These are phyloP conservation scores for Accipiter cooperii DNA, from an alignment of 2,113 vertebrate species.

Conservation along the genomic window DNA sequence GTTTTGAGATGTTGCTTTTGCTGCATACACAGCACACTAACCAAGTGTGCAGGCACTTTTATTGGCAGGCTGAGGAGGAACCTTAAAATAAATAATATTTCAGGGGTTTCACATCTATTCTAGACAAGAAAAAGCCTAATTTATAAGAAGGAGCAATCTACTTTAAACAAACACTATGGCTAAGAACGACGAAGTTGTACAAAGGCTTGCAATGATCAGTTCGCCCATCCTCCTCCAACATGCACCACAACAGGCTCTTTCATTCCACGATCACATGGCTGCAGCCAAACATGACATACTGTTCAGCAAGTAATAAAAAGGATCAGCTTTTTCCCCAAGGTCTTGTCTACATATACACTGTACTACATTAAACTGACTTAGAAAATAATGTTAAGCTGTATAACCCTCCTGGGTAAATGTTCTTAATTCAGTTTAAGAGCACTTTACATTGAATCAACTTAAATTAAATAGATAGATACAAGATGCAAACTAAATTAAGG, in stretches of 20 bases:
- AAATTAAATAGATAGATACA: constrained; percentile 33
- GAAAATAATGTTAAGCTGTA: constrained; percentile 14
- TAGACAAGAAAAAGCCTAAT: background rate
- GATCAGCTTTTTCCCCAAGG: constrained; percentile 46
- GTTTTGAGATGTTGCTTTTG: background rate
- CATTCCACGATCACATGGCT: background rate
- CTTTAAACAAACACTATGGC: background rate
- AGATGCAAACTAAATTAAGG: constrained; percentile 34
- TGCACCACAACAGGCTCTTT: constrained; percentile 33
- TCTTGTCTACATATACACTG: constrained; percentile 17
- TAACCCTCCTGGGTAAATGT: constrained; percentile 5
- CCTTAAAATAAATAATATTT: background rate
- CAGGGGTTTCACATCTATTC: background rate
- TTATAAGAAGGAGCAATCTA: background rate
- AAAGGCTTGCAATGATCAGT: background rate
- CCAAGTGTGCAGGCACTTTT: background rate
- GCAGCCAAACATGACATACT: constrained; percentile 24
- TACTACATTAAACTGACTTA: constrained; percentile 37
- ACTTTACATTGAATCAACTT: constrained; percentile 26
- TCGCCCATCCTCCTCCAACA: background rate
- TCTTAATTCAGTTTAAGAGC: constrained; percentile 51
- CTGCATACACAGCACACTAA: background rate
- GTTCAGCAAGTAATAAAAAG: constrained; percentile 53
- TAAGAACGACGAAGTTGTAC: background rate
- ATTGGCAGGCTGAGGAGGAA: background rate